Evolutionary conservation across 1,140 invertebrate species (phyloP).

Genomic region (Mactra quadrangularis): DNA sequence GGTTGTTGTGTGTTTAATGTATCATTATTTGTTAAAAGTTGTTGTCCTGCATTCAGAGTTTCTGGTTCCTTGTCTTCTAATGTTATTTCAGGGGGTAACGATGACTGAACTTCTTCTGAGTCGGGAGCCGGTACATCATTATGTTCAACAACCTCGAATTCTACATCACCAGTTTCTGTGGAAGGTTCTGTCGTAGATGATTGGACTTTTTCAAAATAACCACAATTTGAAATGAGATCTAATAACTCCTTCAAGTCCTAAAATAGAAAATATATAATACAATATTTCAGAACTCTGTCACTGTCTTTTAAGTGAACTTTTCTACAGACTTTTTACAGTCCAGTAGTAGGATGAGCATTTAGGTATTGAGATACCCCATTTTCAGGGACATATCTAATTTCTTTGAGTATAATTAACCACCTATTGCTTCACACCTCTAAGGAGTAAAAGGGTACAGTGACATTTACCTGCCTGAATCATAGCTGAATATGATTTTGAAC

Average conservation of each 20-base stretch:
- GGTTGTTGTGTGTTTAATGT: conserved; percentile 18
- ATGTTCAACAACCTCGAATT: conserved; percentile 64
- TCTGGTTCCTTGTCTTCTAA: conserved; percentile 63
- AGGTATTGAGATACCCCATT: too few species aligned
- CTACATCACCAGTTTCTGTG: conserved; percentile 57
- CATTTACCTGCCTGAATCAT: too few species aligned
- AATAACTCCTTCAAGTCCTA: conserved; percentile 91
- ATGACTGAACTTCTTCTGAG: conserved; percentile 68
- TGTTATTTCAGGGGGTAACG: conserved; percentile 62
- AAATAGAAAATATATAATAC: conserved; percentile 83
- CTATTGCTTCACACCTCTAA: too few species aligned
- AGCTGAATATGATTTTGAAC: too few species aligned
- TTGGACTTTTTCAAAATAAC: conserved; percentile 89
- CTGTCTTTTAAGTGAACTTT: too few species aligned
- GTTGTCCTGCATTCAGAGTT: conserved; percentile 16
- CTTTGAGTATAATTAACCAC: too few species aligned
- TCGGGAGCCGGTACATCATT: conserved; percentile 64
- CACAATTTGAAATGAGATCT: conserved; percentile 89
- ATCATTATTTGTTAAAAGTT: conserved; percentile 8
- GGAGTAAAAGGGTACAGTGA: too few species aligned
- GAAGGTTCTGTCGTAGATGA: conserved; percentile 60
- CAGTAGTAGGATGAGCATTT: too few species aligned
- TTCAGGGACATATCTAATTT: too few species aligned
- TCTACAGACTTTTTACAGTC: too few species aligned
- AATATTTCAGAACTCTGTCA: too few species aligned